phyloP scores from a whole-genome alignment of 2,888 invertebrate species.

The Linyphia triangularis region DNA sequence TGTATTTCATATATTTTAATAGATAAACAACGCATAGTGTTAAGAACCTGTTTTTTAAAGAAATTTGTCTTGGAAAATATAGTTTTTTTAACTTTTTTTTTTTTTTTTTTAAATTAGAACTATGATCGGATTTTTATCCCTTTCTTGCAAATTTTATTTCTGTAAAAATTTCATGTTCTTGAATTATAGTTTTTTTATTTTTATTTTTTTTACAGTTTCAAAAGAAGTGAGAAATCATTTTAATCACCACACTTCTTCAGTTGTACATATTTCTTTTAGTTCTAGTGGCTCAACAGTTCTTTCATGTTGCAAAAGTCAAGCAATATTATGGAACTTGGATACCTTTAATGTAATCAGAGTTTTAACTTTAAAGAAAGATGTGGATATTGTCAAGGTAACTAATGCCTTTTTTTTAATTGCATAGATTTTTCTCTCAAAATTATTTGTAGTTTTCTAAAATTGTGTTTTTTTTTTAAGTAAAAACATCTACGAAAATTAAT shows the following conservation, averaged over 20 bases:
- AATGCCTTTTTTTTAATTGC: background rate
- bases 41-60: background rate
- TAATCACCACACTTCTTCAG: constrained; percentile 50
- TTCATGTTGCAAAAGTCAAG: constrained; percentile 55
- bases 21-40: background rate
- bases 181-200: background rate
- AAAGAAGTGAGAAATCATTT: constrained; percentile 46
- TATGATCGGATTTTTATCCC: no score
- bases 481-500: background rate
- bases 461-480: background rate
- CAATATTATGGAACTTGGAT: constrained; percentile 52
- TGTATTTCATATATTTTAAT: background rate
- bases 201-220: constrained; percentile 16
- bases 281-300: constrained; percentile 43
- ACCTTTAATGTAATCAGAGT: constrained; percentile 23
- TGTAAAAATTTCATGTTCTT: background rate
- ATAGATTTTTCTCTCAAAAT: background rate
- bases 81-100: no score
- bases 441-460: background rate
- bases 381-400: constrained; percentile 65
- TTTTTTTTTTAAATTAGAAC: no score
- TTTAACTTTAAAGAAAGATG: constrained; percentile 47
- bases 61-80: no score
- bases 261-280: constrained; percentile 44
- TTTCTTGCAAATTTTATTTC: no score